These are phyloP conservation scores for Misgurnus mizolepis DNA, from an alignment of 2,113 vertebrate genomes.

Conservation along the genomic window DNA sequence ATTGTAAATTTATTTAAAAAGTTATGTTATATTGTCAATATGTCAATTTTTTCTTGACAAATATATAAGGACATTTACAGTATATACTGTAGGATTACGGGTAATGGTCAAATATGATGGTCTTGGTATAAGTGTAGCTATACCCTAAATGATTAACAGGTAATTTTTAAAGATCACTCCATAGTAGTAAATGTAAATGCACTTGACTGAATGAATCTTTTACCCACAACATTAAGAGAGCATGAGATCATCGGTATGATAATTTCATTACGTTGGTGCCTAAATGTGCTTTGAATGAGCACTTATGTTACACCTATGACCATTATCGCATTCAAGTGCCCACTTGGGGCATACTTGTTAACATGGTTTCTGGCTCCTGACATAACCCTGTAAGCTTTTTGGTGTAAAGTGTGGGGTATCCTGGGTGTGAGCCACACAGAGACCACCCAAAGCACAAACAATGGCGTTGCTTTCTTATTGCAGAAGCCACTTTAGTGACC, in stretches of 20 bases:
- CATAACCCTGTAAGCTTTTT: slow-evolving; percentile 18
- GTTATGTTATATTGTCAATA: too few relatives aligned
- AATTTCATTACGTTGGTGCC: background rate
- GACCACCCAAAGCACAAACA: background rate
- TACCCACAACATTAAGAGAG: background rate
- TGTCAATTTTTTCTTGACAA: too few relatives aligned
- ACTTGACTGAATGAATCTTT: background rate
- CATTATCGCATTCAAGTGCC: background rate
- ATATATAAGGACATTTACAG: too few relatives aligned
- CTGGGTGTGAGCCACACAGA: background rate
- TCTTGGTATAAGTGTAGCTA: too few relatives aligned
- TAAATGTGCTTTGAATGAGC: background rate
- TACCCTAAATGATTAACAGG: too few relatives aligned
- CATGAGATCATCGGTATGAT: background rate
- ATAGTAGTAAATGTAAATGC: background rate
- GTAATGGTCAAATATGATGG: too few relatives aligned
- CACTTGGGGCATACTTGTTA: slow-evolving; percentile 24
- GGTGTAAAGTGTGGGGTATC: background rate
- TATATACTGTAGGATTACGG: too few relatives aligned
- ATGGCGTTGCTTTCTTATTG: slow-evolving; percentile 14
- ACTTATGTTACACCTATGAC: slow-evolving; percentile 7
- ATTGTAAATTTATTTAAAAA: too few relatives aligned
- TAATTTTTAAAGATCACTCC: too few relatives aligned
- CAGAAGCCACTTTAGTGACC: slow-evolving; percentile 36
- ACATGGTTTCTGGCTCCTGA: slow-evolving; percentile 16